phyloP scores from a whole-genome alignment of 2,113 vertebrate species.

The Neolamprologus falcicula region DNA sequence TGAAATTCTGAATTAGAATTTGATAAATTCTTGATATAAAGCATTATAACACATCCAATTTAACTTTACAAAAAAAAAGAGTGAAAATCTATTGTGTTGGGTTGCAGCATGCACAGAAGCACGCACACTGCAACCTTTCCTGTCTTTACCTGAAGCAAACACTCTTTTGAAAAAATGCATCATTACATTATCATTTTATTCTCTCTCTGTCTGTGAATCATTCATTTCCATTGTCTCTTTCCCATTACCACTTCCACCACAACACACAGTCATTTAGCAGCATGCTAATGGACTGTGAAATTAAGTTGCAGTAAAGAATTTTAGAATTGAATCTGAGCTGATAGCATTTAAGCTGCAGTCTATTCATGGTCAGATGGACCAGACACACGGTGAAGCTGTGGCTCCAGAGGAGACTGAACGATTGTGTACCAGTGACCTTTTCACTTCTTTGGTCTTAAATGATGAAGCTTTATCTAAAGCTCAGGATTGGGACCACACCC shows the following conservation, averaged over 20 bases:
- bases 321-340: neutral
- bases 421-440: accelerated
- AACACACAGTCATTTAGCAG: neutral
- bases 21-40: neutral
- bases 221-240: neutral
- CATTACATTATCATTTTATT: neutral
- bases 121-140: neutral
- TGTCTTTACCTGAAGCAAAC: neutral
- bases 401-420: neutral
- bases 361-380: neutral
- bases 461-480: neutral
- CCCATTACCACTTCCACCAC: neutral
- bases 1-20: neutral
- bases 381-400: neutral
- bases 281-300: slow-evolving; percentile 11
- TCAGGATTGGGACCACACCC: neutral
- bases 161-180: neutral
- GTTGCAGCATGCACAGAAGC: neutral
- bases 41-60: neutral
- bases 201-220: neutral
- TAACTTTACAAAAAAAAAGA: neutral
- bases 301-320: slow-evolving; percentile 1
- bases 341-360: neutral
- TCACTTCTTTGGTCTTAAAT: neutral
- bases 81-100: neutral